phyloP scores from a whole-genome alignment of 1,140 invertebrate species.

The Polypedilum pembai region DNA sequence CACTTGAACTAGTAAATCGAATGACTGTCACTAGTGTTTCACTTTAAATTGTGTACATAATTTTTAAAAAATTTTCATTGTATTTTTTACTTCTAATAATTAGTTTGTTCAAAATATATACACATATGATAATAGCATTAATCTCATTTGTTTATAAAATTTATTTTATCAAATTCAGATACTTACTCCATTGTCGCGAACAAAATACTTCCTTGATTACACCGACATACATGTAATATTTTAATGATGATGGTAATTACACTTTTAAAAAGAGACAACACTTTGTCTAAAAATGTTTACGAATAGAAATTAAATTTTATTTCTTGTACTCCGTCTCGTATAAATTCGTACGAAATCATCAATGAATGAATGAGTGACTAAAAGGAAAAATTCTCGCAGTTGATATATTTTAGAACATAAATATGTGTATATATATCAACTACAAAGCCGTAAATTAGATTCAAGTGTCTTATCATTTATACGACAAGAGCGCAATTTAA shows the following conservation, averaged over 20 bases:
- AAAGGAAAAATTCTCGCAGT: not conserved
- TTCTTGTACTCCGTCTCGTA: not conserved
- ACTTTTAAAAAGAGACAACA: not conserved
- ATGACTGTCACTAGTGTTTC: constrained; percentile 35
- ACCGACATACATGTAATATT: no score
- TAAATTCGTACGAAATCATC: not conserved
- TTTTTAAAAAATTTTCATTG: no score
- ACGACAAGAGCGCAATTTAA: not conserved
- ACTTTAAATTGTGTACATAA: not conserved
- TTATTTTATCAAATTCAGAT: not conserved
- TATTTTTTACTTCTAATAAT: no score
- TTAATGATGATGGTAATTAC: no score
- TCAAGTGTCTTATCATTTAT: constrained; percentile 1
- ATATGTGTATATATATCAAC: constrained; percentile 4
- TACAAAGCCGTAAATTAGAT: constrained; percentile 17
- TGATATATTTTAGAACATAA: not conserved
- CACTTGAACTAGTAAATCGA: constrained; percentile 66
- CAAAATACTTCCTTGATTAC: not conserved
- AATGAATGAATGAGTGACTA: not conserved
- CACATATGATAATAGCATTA: no score
- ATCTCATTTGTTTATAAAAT: no score
- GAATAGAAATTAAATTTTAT: not conserved
- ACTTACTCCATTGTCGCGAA: not conserved
- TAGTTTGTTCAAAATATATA: no score
- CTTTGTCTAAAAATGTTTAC: not conserved